Conservation (phyloP, 2,797 vertebrate species). For the Helostoma temminkii region DNA sequence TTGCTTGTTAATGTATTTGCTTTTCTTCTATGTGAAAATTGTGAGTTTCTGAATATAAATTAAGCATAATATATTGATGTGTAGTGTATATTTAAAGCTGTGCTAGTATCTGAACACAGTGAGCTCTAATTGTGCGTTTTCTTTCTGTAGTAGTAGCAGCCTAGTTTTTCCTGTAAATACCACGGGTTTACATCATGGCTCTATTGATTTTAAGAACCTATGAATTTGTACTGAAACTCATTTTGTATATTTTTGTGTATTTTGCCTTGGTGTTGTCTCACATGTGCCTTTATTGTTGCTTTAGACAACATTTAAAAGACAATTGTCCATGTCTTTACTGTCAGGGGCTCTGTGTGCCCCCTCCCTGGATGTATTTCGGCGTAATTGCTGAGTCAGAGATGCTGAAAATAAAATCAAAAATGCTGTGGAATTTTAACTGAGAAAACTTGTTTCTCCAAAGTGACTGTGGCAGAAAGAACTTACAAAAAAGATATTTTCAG, state of each 20-base stretch:
- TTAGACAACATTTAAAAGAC: slow-evolving; percentile 51
- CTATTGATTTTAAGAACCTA: slow-evolving; percentile 22
- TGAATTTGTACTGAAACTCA: slow-evolving; percentile 47
- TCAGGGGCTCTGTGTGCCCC: slow-evolving; percentile 30
- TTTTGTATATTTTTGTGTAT: slow-evolving; percentile 29
- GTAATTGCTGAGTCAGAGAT: slow-evolving; percentile 68
- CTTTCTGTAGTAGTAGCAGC: slow-evolving; percentile 1
- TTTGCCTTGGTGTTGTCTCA: slow-evolving; percentile 34
- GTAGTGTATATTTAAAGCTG: slow-evolving; percentile 30
- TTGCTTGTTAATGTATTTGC: neutral
- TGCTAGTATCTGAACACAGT: neutral
- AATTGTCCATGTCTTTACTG: slow-evolving; percentile 2
- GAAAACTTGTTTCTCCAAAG: slow-evolving; percentile 61
- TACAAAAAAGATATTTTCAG: slow-evolving; percentile 31
- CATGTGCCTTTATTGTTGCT: slow-evolving; percentile 70
- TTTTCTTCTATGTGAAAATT: neutral
- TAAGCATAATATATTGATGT: slow-evolving; percentile 47
- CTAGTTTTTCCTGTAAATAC: slow-evolving; percentile 62
- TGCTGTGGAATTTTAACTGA: slow-evolving; percentile 10
- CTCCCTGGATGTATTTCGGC: slow-evolving; percentile 26
- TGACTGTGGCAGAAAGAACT: slow-evolving; percentile 36
- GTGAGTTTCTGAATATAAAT: slow-evolving; percentile 13
- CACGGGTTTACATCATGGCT: slow-evolving; percentile 3
- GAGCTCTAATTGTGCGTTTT: slow-evolving; percentile 19
- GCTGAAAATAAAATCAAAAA: slow-evolving; percentile 23